These are phyloP conservation scores for Sarotherodon lohbergeri DNA, from an alignment of 2,113 vertebrate genomes.

Conservation along the genomic window DNA sequence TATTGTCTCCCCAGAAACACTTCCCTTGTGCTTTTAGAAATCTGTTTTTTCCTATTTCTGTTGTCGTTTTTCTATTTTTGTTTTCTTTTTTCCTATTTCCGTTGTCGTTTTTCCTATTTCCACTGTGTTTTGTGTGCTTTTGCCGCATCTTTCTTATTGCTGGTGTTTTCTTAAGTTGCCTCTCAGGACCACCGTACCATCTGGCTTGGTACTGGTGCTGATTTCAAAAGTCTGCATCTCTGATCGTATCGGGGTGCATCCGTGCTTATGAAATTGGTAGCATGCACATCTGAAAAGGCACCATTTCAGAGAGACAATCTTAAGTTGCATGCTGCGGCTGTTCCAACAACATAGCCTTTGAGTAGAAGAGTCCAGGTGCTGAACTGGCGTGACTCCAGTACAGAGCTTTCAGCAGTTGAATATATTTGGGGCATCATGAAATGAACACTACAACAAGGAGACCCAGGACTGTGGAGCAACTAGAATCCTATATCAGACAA, in stretches of 20 bases:
- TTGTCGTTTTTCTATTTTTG: too few relatives aligned
- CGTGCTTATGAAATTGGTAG: not conserved
- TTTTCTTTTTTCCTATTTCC: too few relatives aligned
- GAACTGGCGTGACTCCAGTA: not conserved
- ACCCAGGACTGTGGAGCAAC: not conserved
- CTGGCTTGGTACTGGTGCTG: not conserved
- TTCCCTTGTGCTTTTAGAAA: too few relatives aligned
- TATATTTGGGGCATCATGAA: not conserved
- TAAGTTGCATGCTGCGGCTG: not conserved
- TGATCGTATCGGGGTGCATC: not conserved
- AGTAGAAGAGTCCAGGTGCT: not conserved
- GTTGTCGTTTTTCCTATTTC: too few relatives aligned
- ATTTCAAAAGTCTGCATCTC: not conserved
- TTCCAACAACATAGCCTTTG: not conserved
- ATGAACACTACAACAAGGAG: not conserved
- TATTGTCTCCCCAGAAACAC: too few relatives aligned
- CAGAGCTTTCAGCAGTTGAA: not conserved
- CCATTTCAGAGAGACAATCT: not conserved
- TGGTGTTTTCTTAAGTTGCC: too few relatives aligned
- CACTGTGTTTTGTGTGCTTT: too few relatives aligned
- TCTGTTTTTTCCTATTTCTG: too few relatives aligned
- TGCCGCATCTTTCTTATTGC: too few relatives aligned
- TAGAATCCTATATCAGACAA: too few relatives aligned
- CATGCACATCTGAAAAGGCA: not conserved
- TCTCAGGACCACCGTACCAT: not conserved